Percentiles rank a stretch among this genome's conserved stretches.
Conservation (phyloP, 2,113 vertebrate genomes). For the Uropsilus gracilis region DNA sequence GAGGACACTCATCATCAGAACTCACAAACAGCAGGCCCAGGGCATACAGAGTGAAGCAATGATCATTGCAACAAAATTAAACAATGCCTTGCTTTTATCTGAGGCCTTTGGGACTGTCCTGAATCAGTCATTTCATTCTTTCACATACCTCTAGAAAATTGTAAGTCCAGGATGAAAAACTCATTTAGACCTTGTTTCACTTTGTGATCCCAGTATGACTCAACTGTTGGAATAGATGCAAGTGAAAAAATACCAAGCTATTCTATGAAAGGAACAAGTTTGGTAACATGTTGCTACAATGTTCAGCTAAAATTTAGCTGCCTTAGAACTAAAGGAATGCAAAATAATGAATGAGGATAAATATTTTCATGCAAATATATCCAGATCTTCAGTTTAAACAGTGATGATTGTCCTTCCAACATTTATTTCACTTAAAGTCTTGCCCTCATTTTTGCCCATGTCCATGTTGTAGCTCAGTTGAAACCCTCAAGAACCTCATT, state of each 20-base stretch:
- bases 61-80: background rate
- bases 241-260: background rate
- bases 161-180: background rate
- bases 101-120: background rate
- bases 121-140: background rate
- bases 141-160: slow-evolving; percentile 11
- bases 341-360: background rate
- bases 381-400: background rate
- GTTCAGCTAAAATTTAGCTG: background rate
- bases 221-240: background rate
- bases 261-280: background rate
- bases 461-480: background rate
- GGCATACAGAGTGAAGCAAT: background rate
- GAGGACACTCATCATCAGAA: slow-evolving; percentile 7
- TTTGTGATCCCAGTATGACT: background rate
- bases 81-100: background rate
- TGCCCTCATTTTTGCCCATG: background rate
- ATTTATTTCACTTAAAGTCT: background rate
- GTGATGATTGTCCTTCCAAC: background rate
- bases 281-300: background rate
- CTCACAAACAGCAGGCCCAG: background rate
- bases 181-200: background rate
- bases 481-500: background rate
- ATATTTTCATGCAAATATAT: background rate
- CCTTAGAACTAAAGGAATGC: background rate